Base-by-base conservation (phyloP, 1,140 invertebrate genomes). In the Danaus plexippus region DNA sequence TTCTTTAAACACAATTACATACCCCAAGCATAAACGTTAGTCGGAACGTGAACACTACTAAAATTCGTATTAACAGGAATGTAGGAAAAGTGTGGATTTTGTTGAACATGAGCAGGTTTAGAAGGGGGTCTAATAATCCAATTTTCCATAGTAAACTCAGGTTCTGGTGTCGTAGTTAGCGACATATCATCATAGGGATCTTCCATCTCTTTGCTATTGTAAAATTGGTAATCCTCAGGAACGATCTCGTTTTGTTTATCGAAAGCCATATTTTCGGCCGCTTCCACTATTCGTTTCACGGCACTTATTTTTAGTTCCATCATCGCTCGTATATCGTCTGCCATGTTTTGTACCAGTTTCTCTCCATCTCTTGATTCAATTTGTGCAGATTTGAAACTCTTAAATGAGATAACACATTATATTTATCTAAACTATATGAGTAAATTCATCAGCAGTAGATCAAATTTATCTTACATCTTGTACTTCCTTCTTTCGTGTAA, bases 31-130 rank as follows among this genome's bases (percentile, higher is more conserved):
- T 94, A 98, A 44, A 99, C 96, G 84, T 98, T 98, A 18, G 96
- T 97, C 1, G 97, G 97, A 7, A 99, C 95, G 80, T 98, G 97
- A 6, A 99, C 95, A 42, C 96, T 94, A 67, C 95, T 97, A 75
- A 92, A 89, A 72, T 90, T 94, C 7, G 91, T 90, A 78, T 97
- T 98, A 3, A 98, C 95, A 9, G 90, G 87, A 13, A 93, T 92
- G 71, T 92, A 90, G 59, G 91, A 92, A 70, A 98, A 98, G 71
- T 96, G 92, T 12, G 89, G 78, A 80, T 95, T 94, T 48, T 89
- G 88, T 45, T 89, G 90, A 15, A 95, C 59, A 63, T 84, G 77
- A 42, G 75, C 80, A 61, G 71, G 81, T 66, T 80, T 89, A 11
- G 87, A 86, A 6, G 89, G 87, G 43, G 89, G 90, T 63, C 87